Percentiles rank a stretch among this genome's conserved stretches.
Evolutionary conservation across 2,113 vertebrate genomes (phyloP).

Genomic region (Anseranas semipalmata): DNA sequence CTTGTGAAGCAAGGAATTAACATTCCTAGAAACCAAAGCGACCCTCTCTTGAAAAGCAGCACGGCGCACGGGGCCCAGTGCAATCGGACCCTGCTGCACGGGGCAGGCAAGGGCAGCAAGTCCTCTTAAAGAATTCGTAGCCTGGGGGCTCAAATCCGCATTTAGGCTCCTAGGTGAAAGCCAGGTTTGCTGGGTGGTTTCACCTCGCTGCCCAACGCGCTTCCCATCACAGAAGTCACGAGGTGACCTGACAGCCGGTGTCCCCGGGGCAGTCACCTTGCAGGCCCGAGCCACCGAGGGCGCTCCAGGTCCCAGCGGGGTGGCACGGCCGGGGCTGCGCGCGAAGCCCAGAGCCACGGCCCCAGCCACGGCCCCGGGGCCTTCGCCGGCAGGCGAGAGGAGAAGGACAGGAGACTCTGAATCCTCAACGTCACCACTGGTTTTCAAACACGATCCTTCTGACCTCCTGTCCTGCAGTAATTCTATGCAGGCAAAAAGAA

Average conservation of each 20-base stretch:
- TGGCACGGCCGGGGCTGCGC: neutral
- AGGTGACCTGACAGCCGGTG: rapidly evolving
- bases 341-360: neutral
- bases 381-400: neutral
- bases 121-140: neutral
- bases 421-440: neutral
- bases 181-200: neutral
- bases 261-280: neutral
- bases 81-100: rapidly evolving
- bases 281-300: neutral
- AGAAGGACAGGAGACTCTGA: neutral
- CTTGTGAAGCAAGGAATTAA: neutral
- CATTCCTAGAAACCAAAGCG: neutral
- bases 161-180: neutral
- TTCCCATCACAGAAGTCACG: neutral
- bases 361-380: neutral
- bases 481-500: neutral
- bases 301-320: neutral
- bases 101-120: neutral
- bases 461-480: neutral
- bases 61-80: rapidly evolving
- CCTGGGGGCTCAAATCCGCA: neutral
- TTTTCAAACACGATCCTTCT: neutral
- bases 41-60: neutral
- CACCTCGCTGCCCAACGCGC: neutral